Conservation (phyloP, 2,113 vertebrate species). For the Phodopus roborovskii region DNA sequence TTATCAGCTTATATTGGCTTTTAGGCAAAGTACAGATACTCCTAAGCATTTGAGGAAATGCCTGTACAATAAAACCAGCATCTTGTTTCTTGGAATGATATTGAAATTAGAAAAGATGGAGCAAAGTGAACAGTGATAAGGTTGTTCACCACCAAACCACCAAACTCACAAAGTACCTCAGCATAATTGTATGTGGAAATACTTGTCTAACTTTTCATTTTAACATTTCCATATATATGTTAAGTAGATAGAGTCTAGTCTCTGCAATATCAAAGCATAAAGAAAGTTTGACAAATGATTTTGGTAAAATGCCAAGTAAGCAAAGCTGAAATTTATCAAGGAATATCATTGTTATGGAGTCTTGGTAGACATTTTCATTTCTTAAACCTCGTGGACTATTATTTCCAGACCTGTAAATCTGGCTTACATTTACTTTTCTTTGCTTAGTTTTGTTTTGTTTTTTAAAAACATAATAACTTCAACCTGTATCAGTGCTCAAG, state of each 20-base stretch:
- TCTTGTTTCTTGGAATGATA: conserved; percentile 37
- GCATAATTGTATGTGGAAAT: not conserved
- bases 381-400: not conserved
- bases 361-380: not conserved
- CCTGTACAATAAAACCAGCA: conserved; percentile 65
- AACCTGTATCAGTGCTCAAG: not conserved
- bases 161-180: not conserved
- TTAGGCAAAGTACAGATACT: conserved; percentile 63
- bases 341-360: not conserved
- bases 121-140: not conserved
- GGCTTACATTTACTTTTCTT: not conserved
- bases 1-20: not conserved
- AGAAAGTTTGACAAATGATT: not conserved
- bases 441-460: not conserved
- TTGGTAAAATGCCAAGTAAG: not conserved
- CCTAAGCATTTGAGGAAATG: conserved; percentile 66
- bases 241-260: not conserved
- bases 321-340: not conserved
- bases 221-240: not conserved
- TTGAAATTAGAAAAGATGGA: not conserved
- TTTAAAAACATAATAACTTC: not conserved
- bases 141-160: not conserved
- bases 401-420: not conserved
- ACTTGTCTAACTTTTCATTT: not conserved
- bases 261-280: not conserved